phyloP scores from a whole-genome alignment of 2,888 invertebrate species.

The Idaea dimidiata region DNA sequence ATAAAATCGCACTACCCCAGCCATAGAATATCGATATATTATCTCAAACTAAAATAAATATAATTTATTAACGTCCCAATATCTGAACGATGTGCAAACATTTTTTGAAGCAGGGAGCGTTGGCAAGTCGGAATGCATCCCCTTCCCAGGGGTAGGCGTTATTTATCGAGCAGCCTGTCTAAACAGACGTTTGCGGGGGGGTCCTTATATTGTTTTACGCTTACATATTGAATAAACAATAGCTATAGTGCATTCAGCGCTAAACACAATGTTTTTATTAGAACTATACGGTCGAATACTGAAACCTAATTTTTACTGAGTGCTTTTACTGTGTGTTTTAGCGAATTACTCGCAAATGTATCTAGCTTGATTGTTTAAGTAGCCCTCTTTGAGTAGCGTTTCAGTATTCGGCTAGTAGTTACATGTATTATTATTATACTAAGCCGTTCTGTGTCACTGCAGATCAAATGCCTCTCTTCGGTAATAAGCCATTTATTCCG shows the following conservation, averaged over 20 bases:
- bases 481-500: no score
- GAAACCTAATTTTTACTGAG: slow-evolving; percentile 3
- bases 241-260: neutral
- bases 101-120: slow-evolving; percentile 21
- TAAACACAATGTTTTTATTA: slow-evolving; percentile 7
- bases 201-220: slow-evolving; percentile 21
- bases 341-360: no score
- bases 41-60: neutral
- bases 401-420: no score
- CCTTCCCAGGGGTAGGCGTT: slow-evolving; percentile 39
- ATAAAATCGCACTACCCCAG: no score
- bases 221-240: slow-evolving; percentile 2
- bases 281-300: slow-evolving; percentile 1
- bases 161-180: slow-evolving; percentile 50
- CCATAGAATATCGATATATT: slow-evolving; percentile 2
- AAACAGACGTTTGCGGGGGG: slow-evolving; percentile 40
- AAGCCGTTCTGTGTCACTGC: no score
- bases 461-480: no score
- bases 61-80: slow-evolving; percentile 2
- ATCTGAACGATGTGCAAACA: slow-evolving; percentile 19
- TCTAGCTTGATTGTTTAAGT: no score
- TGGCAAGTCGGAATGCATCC: slow-evolving; percentile 21
- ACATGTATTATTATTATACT: no score
- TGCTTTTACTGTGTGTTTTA: no score
- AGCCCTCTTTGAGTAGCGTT: no score